These are phyloP conservation scores for Slavum lentiscoides DNA, from an alignment of 2,888 invertebrate genomes.

Conservation along the genomic window DNA sequence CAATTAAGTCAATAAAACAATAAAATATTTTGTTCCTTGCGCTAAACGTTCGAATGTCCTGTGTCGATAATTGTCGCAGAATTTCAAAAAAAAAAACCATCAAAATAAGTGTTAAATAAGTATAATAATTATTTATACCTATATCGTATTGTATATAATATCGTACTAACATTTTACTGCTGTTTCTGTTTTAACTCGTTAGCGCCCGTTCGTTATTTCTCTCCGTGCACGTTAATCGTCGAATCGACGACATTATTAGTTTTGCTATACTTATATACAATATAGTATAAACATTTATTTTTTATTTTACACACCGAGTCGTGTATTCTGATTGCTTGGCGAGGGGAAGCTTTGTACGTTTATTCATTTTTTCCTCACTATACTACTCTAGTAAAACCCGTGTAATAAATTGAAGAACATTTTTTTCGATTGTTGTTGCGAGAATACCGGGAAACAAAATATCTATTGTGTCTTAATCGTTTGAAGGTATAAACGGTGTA, in stretches of 20 bases:
- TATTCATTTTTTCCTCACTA: background rate
- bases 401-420: constrained; percentile 3
- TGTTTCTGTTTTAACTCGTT: too few species aligned
- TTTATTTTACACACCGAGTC: background rate
- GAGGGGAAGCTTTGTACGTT: background rate
- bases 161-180: too few species aligned
- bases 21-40: too few species aligned
- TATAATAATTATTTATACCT: too few species aligned
- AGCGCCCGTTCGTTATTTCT: too few species aligned
- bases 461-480: constrained; percentile 15
- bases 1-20: too few species aligned
- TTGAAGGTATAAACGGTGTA: constrained; percentile 20
- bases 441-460: background rate
- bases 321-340: background rate
- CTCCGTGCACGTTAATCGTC: too few species aligned
- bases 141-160: too few species aligned
- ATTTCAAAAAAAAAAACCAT: too few species aligned
- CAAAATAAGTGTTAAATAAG: too few species aligned
- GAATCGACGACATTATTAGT: background rate
- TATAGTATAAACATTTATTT: background rate
- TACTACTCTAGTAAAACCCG: background rate
- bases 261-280: background rate
- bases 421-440: background rate
- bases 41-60: too few species aligned
- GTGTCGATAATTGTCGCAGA: too few species aligned